phyloP scores from a whole-genome alignment of 2,797 vertebrate genomes.

The Cossypha polioptera region DNA sequence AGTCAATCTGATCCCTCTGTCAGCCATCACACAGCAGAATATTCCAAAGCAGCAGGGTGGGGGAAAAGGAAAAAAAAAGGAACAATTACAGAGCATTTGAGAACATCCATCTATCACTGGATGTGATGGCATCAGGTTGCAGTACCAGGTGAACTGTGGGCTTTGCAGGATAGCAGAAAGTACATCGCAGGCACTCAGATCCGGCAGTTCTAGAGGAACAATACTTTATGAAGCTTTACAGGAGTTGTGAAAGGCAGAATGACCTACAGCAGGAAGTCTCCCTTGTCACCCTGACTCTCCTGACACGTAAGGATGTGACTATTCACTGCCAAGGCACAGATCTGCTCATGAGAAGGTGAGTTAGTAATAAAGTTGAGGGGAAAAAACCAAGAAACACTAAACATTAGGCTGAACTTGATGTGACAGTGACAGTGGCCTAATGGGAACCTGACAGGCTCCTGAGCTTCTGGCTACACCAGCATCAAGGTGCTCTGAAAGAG shows the following conservation, averaged over 20 bases:
- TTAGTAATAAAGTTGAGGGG: neutral
- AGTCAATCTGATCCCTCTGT: neutral
- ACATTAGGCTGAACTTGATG: neutral
- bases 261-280: neutral
- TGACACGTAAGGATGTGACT: neutral
- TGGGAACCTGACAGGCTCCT: neutral
- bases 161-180: neutral
- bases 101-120: neutral
- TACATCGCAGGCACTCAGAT: neutral
- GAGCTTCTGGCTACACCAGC: fast-evolving
- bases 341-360: neutral
- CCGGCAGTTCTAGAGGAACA: neutral
- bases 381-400: fast-evolving
- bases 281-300: neutral
- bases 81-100: neutral
- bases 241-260: neutral
- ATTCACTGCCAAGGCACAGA: neutral
- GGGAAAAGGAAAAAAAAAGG: neutral
- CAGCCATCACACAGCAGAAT: neutral
- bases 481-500: neutral
- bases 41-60: neutral
- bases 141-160: neutral
- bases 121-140: neutral
- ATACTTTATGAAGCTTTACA: neutral
- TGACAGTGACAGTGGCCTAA: neutral